These are phyloP conservation scores for Netelia inedita DNA, from an alignment of 2,888 invertebrate species.

Conservation along the genomic window DNA sequence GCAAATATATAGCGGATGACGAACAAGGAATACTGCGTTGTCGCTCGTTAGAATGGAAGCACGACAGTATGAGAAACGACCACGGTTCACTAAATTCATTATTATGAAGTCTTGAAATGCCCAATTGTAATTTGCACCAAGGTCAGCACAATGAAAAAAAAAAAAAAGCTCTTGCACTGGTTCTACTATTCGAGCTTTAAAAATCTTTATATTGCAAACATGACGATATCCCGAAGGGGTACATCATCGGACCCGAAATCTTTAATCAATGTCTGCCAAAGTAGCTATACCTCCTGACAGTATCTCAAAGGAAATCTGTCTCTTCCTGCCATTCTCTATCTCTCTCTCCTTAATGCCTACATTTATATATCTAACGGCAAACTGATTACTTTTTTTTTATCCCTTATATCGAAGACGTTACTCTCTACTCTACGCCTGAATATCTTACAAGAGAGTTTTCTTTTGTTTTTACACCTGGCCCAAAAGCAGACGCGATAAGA, in stretches of 20 bases:
- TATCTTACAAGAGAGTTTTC: constrained; percentile 81
- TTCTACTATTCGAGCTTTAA: constrained; percentile 32
- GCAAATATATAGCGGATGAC: constrained; percentile 51
- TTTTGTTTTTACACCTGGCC: constrained; percentile 73
- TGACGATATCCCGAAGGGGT: constrained; percentile 58
- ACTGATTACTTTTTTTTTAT: constrained; percentile 77
- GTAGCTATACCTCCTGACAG: constrained; percentile 80
- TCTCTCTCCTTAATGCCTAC: constrained; percentile 77
- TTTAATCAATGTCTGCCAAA: constrained; percentile 83
- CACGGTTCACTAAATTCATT: constrained; percentile 39
- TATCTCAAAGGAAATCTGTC: constrained; percentile 75
- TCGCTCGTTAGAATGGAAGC: constrained; percentile 71
- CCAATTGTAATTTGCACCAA: constrained; percentile 70
- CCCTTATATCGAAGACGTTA: constrained; percentile 79
- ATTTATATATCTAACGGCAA: constrained; percentile 74
- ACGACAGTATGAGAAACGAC: constrained; percentile 67
- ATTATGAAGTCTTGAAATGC: constrained; percentile 65
- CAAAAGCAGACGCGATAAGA: constrained; percentile 75
- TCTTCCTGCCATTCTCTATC: constrained; percentile 76
- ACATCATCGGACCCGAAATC: constrained; percentile 60
- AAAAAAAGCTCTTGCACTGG: constrained; percentile 42
- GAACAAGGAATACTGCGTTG: constrained; percentile 47
- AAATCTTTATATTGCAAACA: constrained; percentile 70
- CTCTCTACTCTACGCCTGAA: constrained; percentile 79
- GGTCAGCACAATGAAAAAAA: constrained; percentile 31